These are phyloP conservation scores for Cladopsammia gracilis DNA, from an alignment of 64 coral and sea anemone species.

Conservation along the genomic window DNA sequence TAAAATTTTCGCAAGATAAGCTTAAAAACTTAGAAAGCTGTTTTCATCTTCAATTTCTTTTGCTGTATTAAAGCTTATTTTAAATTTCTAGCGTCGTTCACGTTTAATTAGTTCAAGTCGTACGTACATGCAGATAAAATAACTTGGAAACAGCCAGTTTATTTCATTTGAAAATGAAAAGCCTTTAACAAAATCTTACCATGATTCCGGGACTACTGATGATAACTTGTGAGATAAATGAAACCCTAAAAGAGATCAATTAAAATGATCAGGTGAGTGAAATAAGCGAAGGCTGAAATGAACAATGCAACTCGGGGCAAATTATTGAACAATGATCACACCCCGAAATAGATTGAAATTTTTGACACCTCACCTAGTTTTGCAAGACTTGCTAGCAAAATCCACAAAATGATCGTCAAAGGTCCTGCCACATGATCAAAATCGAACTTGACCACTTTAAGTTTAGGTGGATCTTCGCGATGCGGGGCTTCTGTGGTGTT, in stretches of 20 bases:
- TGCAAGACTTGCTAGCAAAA: conserved; percentile 87
- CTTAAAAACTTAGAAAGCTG: too few species aligned
- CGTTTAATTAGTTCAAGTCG: too few species aligned
- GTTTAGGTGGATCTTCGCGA: not conserved
- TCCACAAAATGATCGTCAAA: conserved; percentile 83
- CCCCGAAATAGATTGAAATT: not conserved
- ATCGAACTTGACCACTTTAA: conserved; percentile 86
- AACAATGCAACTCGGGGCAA: not conserved
- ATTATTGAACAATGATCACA: not conserved
- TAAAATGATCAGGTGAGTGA: not conserved
- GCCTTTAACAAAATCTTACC: conserved; percentile 54
- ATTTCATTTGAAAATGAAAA: not conserved
- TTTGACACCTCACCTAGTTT: conserved; percentile 78
- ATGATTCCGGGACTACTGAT: conserved; percentile 88
- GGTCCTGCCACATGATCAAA: conserved; percentile 67
- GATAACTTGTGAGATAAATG: conserved; percentile 85
- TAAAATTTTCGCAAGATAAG: too few species aligned
- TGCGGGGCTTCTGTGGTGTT: not conserved
- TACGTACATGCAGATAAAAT: too few species aligned
- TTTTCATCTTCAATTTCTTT: too few species aligned
- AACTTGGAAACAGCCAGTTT: too few species aligned
- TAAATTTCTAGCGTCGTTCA: too few species aligned
- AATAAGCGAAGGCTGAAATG: not conserved
- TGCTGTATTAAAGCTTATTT: too few species aligned
- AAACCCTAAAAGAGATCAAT: conserved; percentile 72